Percentiles rank a stretch among this genome's conserved stretches.
Conservation (phyloP, 1,140 invertebrate genomes). For the Belonocnema kinseyi region DNA sequence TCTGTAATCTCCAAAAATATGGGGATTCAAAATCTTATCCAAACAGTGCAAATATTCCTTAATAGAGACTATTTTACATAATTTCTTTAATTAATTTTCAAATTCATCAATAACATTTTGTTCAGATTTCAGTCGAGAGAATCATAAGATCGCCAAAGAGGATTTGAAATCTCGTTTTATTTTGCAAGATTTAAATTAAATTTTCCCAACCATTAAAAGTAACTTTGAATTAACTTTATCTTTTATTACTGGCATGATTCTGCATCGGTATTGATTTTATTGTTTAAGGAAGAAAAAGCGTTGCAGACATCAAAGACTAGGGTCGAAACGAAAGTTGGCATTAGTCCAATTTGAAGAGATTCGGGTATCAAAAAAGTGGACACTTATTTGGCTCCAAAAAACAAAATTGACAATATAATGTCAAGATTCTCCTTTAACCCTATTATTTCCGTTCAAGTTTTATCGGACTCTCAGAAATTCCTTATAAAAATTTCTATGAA, state of each 20-base stretch:
- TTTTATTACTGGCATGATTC: conserved; percentile 23
- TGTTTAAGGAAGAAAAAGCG: neutral
- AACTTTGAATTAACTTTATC: conserved; percentile 6
- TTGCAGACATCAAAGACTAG: neutral
- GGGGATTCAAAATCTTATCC: no score
- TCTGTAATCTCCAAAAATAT: no score
- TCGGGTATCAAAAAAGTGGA: neutral
- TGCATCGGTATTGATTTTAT: neutral
- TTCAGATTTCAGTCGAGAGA: no score
- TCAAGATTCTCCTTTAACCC: neutral
- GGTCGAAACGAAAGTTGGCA: conserved; percentile 19
- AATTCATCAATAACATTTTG: no score
- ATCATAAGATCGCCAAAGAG: no score
- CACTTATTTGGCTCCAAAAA: conserved; percentile 12
- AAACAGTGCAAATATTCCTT: no score
- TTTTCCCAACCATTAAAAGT: neutral
- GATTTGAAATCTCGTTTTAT: neutral
- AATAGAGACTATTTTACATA: no score
- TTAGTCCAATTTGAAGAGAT: neutral
- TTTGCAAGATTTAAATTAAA: neutral
- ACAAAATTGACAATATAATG: neutral
- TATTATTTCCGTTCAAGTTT: neutral
- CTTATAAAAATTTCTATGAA: no score
- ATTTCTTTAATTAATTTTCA: no score
- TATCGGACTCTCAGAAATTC: neutral